phyloP scores from a whole-genome alignment of 1,140 invertebrate genomes.

The Acarapis woodi region DNA sequence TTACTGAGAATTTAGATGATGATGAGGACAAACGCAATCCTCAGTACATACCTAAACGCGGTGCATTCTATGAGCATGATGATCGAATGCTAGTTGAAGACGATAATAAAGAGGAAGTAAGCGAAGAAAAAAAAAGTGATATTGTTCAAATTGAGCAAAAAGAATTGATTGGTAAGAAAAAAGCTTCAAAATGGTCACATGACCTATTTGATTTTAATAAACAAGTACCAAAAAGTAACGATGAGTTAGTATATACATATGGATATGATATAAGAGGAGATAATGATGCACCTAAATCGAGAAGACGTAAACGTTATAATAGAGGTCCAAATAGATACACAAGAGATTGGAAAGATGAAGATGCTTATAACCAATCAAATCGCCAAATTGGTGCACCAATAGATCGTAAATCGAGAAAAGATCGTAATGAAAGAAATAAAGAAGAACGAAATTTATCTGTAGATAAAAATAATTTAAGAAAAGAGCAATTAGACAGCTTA shows the following conservation, averaged over 20 bases:
- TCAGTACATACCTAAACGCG: constrained; percentile 80
- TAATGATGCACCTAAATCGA: constrained; percentile 56
- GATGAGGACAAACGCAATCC: constrained; percentile 85
- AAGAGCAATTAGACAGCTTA: too few species aligned
- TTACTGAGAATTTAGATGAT: too few species aligned
- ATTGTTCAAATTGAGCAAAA: background rate
- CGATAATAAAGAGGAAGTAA: constrained; percentile 22
- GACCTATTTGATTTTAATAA: constrained; percentile 51
- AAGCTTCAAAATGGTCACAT: constrained; percentile 41
- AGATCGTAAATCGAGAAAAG: too few species aligned
- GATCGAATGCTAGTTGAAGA: constrained; percentile 32
- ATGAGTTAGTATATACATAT: constrained; percentile 59
- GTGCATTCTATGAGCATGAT: constrained; percentile 88
- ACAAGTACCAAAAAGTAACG: constrained; percentile 53
- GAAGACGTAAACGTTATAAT: constrained; percentile 49
- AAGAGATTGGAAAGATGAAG: constrained; percentile 65
- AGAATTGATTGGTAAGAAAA: constrained; percentile 6
- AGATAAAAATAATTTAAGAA: too few species aligned
- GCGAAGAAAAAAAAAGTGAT: constrained; percentile 11
- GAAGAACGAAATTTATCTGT: too few species aligned
- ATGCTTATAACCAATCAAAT: too few species aligned
- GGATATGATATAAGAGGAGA: constrained; percentile 81
- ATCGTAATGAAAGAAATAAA: too few species aligned
- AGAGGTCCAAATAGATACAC: constrained; percentile 70
- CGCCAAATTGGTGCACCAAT: too few species aligned